Base-by-base conservation (phyloP, 2,797 vertebrate species). In the Carapus acus region DNA sequence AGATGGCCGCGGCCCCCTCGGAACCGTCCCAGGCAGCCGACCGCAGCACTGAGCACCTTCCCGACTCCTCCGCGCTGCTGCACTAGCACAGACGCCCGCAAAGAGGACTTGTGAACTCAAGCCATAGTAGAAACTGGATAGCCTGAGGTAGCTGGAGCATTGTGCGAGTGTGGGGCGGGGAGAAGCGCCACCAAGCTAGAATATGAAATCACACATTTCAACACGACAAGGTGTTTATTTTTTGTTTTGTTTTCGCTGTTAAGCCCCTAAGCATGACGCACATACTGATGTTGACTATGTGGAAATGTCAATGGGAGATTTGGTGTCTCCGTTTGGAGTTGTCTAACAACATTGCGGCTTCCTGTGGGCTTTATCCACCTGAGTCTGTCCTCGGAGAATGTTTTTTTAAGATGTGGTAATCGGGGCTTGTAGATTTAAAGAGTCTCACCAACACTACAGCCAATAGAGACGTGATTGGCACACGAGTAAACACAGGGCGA, bases 1-100 rank as follows among this genome's bases (percentile, higher is more conserved):
- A 1, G 63, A 1, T 52, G 61, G 76, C 74, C 63, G 81, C 68
- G 65, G 88, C 77, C 72, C 87, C 74, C 43, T 51, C 83, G 56
- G 64, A 82, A 62, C 54, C 65, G 33, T 53, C 83, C 52, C 49
- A 69, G 69, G 45, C 87, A 85, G 73, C 69, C 12, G 41, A 73
- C 60, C 74, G 46, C 8, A 31, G 31, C 3, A 78, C 81, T 75
- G 87, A 88, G 76, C 60, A 52, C 41, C 49, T 19, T 34, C 49
- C 21, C 51, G 23, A 62, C 36, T 33, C 63, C 45, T 62, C 61
- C 65, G 58, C 65, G 49, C 72, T 76, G 71, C 79, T 83, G 78
- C 75, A 80, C 69, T 68, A 69, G 63, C 38, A 54, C 53, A 19
- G 74, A 31, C 69, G 62, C 54, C 54, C 57, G 53, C 27, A 62